Evolutionary conservation across 2,797 vertebrate species (phyloP).

Genomic region (Centropyge bicolor): DNA sequence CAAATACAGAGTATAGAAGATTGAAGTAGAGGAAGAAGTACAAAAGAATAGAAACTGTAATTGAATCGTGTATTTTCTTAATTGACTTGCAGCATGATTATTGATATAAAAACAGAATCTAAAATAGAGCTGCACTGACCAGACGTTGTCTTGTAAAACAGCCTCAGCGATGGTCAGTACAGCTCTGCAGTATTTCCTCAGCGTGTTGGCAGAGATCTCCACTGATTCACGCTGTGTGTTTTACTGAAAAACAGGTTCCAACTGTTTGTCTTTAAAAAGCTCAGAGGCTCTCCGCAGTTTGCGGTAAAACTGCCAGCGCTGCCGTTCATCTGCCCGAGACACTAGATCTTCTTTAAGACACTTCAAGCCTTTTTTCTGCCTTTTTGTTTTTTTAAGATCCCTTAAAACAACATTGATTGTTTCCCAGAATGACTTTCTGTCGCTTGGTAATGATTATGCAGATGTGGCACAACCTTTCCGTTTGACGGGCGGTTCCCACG

Average conservation of each 20-base stretch:
- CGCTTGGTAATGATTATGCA: constrained; percentile 85
- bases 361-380: constrained; percentile 48
- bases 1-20: background rate
- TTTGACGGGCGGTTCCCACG: constrained; percentile 77
- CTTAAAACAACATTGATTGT: constrained; percentile 88
- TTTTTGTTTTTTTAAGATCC: constrained; percentile 70
- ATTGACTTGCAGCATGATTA: background rate
- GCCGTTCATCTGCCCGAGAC: constrained; percentile 55
- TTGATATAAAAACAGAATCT: background rate
- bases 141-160: background rate
- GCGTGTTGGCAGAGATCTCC: constrained; percentile 4
- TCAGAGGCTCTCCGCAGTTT: constrained; percentile 20
- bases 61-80: background rate
- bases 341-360: constrained; percentile 76
- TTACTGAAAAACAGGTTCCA: constrained; percentile 19
- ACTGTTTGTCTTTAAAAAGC: constrained; percentile 46
- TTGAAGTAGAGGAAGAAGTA: background rate
- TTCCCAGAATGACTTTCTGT: constrained; percentile 85
- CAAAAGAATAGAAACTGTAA: background rate
- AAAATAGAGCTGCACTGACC: background rate
- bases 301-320: constrained; percentile 62
- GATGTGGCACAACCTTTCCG: constrained; percentile 83
- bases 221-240: constrained; percentile 4
- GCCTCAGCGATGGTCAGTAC: background rate
- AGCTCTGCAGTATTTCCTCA: constrained; percentile 1